A percentile compares a stretch with the other conserved stretches of the same genome.
These are phyloP conservation scores for Clarias batrachus DNA, from an alignment of 2,113 vertebrate genomes.

Conservation along the genomic window DNA sequence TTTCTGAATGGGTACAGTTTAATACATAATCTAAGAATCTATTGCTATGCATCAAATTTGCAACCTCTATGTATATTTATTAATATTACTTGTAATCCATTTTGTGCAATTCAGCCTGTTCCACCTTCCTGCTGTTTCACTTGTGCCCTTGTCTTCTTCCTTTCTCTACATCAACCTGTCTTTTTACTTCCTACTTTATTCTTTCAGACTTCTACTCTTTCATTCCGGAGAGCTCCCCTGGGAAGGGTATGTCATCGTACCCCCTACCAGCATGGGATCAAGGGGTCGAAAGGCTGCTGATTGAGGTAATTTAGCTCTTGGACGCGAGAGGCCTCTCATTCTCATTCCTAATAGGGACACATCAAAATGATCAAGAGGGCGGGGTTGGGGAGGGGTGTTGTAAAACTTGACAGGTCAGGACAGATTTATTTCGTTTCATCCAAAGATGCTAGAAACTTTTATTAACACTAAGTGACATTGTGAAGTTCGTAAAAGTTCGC, in stretches of 20 bases:
- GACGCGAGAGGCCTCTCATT: slow-evolving; percentile 72
- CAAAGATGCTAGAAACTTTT: slow-evolving; percentile 67
- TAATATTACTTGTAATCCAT: not conserved
- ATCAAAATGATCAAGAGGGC: slow-evolving; percentile 74
- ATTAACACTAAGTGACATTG: slow-evolving; percentile 77
- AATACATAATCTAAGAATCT: not conserved
- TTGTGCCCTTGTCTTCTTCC: not conserved
- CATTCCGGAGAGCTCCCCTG: slow-evolving; percentile 52
- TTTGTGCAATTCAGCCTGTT: not conserved
- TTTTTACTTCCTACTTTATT: not conserved
- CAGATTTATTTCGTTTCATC: slow-evolving; percentile 70
- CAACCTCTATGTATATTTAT: not conserved
- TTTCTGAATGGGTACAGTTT: not conserved
- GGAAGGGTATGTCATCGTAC: slow-evolving; percentile 69
- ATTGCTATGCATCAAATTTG: not conserved
- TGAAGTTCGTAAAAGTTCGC: slow-evolving; percentile 75
- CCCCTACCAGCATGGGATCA: slow-evolving; percentile 64
- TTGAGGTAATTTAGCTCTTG: slow-evolving; percentile 78
- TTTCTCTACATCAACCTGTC: not conserved
- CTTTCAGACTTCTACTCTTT: slow-evolving; percentile 46
- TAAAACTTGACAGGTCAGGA: slow-evolving; percentile 69
- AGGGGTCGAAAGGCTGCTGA: slow-evolving; percentile 75
- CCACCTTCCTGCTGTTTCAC: not conserved
- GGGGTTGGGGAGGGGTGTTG: slow-evolving; percentile 45
- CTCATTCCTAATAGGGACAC: slow-evolving; percentile 73